phyloP scores from a whole-genome alignment of 2,797 vertebrate species.

The Neopelma chrysocephalum region DNA sequence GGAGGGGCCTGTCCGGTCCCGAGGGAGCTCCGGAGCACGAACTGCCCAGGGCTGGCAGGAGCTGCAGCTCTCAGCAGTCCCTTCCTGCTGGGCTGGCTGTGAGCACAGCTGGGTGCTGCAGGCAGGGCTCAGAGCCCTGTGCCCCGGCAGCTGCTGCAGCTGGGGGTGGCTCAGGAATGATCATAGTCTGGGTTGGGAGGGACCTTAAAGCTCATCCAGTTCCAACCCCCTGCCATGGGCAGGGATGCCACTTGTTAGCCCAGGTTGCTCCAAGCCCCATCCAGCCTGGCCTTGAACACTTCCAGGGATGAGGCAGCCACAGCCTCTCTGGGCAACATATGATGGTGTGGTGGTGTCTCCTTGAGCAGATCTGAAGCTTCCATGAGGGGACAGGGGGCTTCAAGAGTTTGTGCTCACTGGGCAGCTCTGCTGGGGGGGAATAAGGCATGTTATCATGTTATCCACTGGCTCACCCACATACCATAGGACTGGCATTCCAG shows the following conservation, averaged over 20 bases:
- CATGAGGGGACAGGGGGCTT: rapidly evolving
- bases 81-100: not conserved
- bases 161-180: not conserved
- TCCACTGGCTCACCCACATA: not conserved
- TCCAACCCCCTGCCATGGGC: not conserved
- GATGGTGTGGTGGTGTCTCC: not conserved
- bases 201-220: not conserved
- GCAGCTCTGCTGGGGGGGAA: not conserved
- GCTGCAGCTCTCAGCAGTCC: not conserved
- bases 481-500: rapidly evolving
- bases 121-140: not conserved
- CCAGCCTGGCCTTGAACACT: not conserved
- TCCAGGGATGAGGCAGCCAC: not conserved
- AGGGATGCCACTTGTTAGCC: not conserved
- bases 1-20: not conserved
- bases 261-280: not conserved
- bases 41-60: not conserved
- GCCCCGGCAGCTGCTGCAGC: not conserved
- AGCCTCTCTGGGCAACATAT: not conserved
- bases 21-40: not conserved
- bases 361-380: not conserved
- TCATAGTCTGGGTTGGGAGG: not conserved
- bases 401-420: not conserved
- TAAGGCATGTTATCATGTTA: not conserved
- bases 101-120: not conserved